A percentile compares a stretch with the other conserved stretches of the same genome.
Conservation (phyloP, 2,888 invertebrate species). For the Epirrita christyi region DNA sequence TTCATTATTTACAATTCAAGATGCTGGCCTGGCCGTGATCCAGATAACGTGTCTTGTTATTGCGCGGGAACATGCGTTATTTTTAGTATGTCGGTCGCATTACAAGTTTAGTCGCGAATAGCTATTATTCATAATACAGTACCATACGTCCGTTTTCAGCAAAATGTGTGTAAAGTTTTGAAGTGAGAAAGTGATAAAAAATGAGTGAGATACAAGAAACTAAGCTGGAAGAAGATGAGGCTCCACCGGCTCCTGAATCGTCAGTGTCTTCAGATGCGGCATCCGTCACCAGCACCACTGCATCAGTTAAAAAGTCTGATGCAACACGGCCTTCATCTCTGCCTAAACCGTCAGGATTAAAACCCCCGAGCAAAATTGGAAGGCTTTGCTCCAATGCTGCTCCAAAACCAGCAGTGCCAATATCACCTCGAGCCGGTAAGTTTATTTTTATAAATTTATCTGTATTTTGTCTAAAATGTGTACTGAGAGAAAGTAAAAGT, state of each 20-base stretch:
- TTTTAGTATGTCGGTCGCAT: conserved; percentile 74
- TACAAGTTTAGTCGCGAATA: conserved; percentile 62
- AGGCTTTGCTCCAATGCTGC: conserved; percentile 86
- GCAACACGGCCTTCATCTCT: conserved; percentile 67
- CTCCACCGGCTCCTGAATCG: conserved; percentile 57
- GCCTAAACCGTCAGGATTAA: conserved; percentile 86
- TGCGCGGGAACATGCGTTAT: conserved; percentile 82
- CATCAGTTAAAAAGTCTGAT: conserved; percentile 58
- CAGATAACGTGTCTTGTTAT: conserved; percentile 77
- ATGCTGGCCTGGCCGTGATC: conserved; percentile 83
- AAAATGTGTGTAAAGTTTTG: conserved; percentile 45
- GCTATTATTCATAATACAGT: conserved; percentile 45
- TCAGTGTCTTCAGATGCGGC: conserved; percentile 67
- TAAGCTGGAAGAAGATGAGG: conserved; percentile 45
- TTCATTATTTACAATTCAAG: conserved; percentile 66
- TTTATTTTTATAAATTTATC: conserved; percentile 30
- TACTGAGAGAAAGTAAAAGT: neutral
- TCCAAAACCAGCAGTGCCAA: conserved; percentile 88
- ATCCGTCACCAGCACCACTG: conserved; percentile 63
- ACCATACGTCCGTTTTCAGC: conserved; percentile 49
- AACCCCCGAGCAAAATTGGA: conserved; percentile 88
- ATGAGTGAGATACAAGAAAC: conserved; percentile 75
- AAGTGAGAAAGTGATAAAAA: conserved; percentile 57
- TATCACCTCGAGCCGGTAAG: conserved; percentile 83
- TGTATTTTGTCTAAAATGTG: neutral